These are phyloP conservation scores for Pseudorasbora parva DNA, from an alignment of 2,113 vertebrate species.

Conservation along the genomic window DNA sequence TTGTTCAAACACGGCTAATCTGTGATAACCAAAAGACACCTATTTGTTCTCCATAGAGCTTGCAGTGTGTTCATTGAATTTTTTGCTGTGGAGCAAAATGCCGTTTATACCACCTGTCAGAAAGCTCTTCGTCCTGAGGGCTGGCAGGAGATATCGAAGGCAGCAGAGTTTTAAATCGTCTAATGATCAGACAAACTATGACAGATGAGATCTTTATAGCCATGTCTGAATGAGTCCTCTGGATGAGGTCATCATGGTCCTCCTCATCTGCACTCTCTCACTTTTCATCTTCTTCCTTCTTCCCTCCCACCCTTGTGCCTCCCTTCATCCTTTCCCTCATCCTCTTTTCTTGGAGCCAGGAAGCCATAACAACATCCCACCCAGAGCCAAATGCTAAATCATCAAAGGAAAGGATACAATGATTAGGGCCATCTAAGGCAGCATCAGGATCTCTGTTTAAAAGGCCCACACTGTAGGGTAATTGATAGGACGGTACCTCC, in stretches of 20 bases:
- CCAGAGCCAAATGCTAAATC: conserved; percentile 26
- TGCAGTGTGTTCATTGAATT: conserved; percentile 4
- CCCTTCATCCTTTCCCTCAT: neutral
- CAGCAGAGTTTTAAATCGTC: conserved; percentile 16
- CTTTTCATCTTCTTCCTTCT: neutral
- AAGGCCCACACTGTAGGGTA: conserved; percentile 21
- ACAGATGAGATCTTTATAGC: conserved; percentile 15
- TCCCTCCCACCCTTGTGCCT: neutral
- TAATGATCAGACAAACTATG: conserved; percentile 36
- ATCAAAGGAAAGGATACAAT: conserved; percentile 16
- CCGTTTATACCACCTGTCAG: conserved; percentile 1
- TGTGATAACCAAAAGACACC: conserved; percentile 9
- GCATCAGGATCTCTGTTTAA: neutral
- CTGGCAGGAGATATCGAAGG: conserved; percentile 2
- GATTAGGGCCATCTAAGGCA: conserved; percentile 12
- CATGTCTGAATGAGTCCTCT: neutral
- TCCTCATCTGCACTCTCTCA: neutral
- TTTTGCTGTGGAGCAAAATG: neutral
- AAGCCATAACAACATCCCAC: conserved; percentile 8
- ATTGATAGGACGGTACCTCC: conserved; percentile 24
- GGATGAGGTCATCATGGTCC: neutral
- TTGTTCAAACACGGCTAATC: neutral
- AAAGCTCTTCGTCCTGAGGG: neutral
- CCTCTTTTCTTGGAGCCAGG: neutral
- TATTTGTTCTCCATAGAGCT: conserved; percentile 3